These are phyloP conservation scores for Diarsia rubi DNA, from an alignment of 2,888 invertebrate species.

Conservation along the genomic window DNA sequence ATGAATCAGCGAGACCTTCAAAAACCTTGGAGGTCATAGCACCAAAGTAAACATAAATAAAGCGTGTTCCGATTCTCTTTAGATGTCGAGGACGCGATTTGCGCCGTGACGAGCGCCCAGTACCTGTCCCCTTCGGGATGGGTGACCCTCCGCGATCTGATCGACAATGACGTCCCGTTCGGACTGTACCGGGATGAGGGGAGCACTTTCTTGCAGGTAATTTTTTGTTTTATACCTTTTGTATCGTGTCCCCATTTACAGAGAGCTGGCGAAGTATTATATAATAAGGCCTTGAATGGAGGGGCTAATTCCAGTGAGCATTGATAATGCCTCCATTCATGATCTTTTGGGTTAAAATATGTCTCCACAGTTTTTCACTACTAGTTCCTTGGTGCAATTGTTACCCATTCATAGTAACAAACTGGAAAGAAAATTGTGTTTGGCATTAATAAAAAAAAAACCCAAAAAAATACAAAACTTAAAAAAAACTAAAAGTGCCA, in stretches of 20 bases:
- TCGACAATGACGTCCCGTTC: conserved; percentile 95
- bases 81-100: conserved; percentile 95
- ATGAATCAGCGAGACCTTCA: conserved; percentile 16
- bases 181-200: conserved; percentile 95
- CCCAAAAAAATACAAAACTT: no score
- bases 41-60: not conserved
- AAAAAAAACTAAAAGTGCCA: no score
- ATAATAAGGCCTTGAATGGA: not conserved
- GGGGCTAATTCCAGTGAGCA: not conserved
- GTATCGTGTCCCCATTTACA: not conserved
- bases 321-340: not conserved
- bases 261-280: not conserved
- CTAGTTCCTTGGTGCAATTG: not conserved
- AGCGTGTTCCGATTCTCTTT: not conserved
- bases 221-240: not conserved
- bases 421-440: not conserved
- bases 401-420: not conserved
- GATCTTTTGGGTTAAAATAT: not conserved
- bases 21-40: not conserved
- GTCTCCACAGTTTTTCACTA: not conserved
- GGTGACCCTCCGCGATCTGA: conserved; percentile 94
- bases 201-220: conserved; percentile 92
- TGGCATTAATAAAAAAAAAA: no score
- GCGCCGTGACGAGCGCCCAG: conserved; percentile 96
- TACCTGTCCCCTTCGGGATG: conserved; percentile 95